phyloP scores from a whole-genome alignment of 2,797 vertebrate species.

The Leptoclinus maculatus region DNA sequence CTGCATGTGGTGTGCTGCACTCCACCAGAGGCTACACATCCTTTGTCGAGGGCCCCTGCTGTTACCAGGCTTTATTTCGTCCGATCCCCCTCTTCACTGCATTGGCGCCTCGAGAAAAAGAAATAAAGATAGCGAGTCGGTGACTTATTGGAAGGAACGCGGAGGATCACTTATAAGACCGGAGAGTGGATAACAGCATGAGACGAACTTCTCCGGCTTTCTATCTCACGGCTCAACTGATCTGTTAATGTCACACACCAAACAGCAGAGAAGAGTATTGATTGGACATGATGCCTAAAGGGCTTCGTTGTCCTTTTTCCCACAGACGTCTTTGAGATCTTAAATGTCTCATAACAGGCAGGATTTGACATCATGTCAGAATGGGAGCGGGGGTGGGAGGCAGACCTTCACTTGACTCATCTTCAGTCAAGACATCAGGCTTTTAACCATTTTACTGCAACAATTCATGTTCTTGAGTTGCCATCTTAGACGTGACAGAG shows the following conservation, averaged over 20 bases:
- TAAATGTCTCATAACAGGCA: constrained; percentile 41
- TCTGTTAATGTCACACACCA: constrained; percentile 65
- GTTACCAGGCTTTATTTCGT: constrained; percentile 50
- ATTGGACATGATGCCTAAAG: constrained; percentile 64
- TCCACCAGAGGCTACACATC: constrained; percentile 46
- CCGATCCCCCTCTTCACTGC: constrained; percentile 42
- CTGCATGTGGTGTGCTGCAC: constrained; percentile 39
- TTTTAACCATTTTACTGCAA: constrained; percentile 27
- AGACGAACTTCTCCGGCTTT: constrained; percentile 39
- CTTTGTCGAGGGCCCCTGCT: constrained; percentile 46
- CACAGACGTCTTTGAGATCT: constrained; percentile 38
- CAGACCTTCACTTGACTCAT: constrained; percentile 37
- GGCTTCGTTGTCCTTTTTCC: constrained; percentile 47
- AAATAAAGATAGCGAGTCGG: constrained; percentile 19
- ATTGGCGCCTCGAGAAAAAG: constrained; percentile 27
- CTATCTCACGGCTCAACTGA: constrained; percentile 62
- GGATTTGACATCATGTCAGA: constrained; percentile 39
- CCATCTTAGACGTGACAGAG: constrained; percentile 1
- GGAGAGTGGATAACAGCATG: constrained; percentile 48
- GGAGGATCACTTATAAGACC: constrained; percentile 39
- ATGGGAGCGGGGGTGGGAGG: neutral
- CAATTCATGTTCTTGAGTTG: neutral
- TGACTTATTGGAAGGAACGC: constrained; percentile 42
- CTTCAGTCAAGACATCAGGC: constrained; percentile 26
- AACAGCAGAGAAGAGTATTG: constrained; percentile 61